Conservation (phyloP, 2,888 invertebrate species). For the Himalopsyche japonica region DNA sequence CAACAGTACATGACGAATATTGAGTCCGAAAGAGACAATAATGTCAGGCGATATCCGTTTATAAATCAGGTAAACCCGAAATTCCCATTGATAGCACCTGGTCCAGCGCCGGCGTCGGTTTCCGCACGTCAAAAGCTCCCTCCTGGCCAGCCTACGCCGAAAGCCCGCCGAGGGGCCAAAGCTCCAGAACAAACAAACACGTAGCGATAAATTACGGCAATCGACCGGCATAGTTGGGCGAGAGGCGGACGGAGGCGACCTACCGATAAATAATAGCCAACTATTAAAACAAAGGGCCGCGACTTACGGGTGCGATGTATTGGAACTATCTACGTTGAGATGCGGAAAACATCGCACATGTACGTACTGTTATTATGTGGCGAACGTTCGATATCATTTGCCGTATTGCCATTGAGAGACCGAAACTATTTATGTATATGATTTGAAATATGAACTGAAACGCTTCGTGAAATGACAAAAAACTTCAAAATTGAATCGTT, state of each 20-base stretch:
- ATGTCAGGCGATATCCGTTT: background rate
- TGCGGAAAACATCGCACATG: too few relatives aligned
- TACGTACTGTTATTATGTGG: too few relatives aligned
- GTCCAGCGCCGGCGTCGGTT: background rate
- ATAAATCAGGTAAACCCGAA: background rate
- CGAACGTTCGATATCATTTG: too few relatives aligned
- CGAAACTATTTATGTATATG: too few relatives aligned
- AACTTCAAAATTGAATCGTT: too few relatives aligned
- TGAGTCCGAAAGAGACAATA: too few relatives aligned
- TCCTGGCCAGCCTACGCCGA: background rate
- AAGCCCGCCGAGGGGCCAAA: background rate
- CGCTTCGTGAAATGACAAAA: too few relatives aligned
- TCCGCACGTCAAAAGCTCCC: background rate
- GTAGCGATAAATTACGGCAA: slow-evolving; percentile 7
- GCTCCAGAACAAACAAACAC: background rate
- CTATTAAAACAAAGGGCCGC: slow-evolving; percentile 28
- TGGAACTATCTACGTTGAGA: background rate
- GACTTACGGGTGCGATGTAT: slow-evolving; percentile 14
- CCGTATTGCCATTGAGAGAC: too few relatives aligned
- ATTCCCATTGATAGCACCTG: background rate
- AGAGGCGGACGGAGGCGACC: background rate
- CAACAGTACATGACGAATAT: too few relatives aligned
- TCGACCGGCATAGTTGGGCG: background rate
- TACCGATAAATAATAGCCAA: slow-evolving; percentile 29
- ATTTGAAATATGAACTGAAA: too few relatives aligned